phyloP scores from a whole-genome alignment of 2,888 invertebrate species.

The Notodonta ziczac region DNA sequence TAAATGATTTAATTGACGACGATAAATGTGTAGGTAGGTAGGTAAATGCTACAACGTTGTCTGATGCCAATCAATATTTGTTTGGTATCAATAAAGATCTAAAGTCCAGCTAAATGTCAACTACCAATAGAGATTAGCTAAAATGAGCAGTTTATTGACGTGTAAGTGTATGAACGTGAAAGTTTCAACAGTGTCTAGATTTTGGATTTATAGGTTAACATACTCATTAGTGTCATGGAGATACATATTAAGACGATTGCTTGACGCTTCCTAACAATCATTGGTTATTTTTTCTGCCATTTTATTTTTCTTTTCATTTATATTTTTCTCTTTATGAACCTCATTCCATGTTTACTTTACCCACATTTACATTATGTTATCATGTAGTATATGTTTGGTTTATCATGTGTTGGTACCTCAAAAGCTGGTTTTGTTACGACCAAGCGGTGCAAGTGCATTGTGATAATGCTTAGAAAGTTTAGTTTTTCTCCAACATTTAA shows the following conservation, averaged over 20 bases:
- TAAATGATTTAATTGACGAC: no score
- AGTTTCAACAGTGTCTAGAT: neutral
- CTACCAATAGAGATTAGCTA: neutral
- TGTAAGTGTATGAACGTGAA: neutral
- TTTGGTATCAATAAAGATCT: neutral
- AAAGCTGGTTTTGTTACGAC: constrained; percentile 31
- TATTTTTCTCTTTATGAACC: neutral
- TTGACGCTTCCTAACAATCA: no score
- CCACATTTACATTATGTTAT: neutral
- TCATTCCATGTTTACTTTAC: neutral
- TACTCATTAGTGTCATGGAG: neutral
- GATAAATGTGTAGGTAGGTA: no score
- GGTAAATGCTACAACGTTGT: no score
- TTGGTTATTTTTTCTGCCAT: no score
- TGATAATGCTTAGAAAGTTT: constrained; percentile 69
- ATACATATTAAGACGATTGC: neutral
- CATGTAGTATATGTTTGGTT: neutral
- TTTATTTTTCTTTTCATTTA: no score
- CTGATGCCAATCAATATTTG: no score
- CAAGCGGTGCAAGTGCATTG: constrained; percentile 20
- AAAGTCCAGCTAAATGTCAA: neutral
- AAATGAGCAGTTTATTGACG: neutral
- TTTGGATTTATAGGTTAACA: neutral
- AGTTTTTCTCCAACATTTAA: constrained; percentile 61
- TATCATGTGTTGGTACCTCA: constrained; percentile 9